A percentile compares a stretch with the other conserved stretches of the same genome.
These are phyloP conservation scores for Aplochiton taeniatus DNA, from an alignment of 2,797 vertebrate genomes.

Conservation along the genomic window DNA sequence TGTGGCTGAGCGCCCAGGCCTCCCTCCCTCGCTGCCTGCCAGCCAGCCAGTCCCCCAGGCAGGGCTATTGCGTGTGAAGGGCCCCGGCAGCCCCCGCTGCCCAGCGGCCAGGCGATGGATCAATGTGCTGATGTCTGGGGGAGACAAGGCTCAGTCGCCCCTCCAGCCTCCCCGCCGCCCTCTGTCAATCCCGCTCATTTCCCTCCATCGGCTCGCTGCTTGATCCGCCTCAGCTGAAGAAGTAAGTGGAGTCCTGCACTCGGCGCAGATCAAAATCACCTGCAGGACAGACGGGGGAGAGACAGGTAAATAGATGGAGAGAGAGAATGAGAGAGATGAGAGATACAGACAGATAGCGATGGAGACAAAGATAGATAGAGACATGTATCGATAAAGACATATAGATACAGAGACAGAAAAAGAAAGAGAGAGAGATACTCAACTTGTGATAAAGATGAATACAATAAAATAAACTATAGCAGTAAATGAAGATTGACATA, in stretches of 20 bases:
- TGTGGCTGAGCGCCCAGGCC: conserved; percentile 4
- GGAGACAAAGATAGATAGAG: conserved; percentile 1
- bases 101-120: conserved; percentile 45
- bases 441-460: too few species aligned
- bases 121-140: conserved; percentile 51
- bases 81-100: conserved; percentile 22
- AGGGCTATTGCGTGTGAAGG: conserved; percentile 21
- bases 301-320: background rate
- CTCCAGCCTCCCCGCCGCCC: conserved; percentile 22
- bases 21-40: conserved; percentile 17
- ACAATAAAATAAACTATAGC: too few species aligned
- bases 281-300: conserved; percentile 50
- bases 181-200: conserved; percentile 61
- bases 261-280: conserved; percentile 86
- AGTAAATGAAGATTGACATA: too few species aligned
- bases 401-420: background rate
- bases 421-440: conserved; percentile 32
- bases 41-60: conserved; percentile 42
- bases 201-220: conserved; percentile 24
- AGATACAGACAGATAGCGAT: conserved; percentile 13
- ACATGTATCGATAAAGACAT: conserved; percentile 23
- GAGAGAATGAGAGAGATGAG: background rate
- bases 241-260: conserved; percentile 91
- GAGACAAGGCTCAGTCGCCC: conserved; percentile 25
- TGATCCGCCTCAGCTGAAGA: conserved; percentile 89